phyloP scores from a whole-genome alignment of 2,797 vertebrate genomes.

The Neosalanx taihuensis region DNA sequence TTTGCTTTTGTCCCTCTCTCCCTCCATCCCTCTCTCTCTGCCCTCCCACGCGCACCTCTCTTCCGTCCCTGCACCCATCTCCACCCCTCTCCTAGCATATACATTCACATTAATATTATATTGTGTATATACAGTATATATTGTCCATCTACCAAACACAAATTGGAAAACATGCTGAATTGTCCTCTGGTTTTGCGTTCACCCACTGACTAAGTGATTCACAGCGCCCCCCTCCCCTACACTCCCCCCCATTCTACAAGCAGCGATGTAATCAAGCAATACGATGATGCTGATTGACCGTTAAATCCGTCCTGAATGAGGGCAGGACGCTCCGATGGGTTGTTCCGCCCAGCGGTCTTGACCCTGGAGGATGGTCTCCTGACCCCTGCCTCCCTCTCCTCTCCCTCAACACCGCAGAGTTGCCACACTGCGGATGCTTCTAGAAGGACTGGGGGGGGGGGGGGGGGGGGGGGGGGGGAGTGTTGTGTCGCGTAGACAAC shows the following conservation, averaged over 20 bases:
- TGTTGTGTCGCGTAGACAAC: too few relatives aligned
- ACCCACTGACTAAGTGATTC: neutral
- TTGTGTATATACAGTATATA: neutral
- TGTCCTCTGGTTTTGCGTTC: neutral
- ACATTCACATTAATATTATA: neutral
- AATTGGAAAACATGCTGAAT: too few relatives aligned
- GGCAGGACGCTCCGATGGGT: neutral
- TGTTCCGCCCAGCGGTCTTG: conserved; percentile 23
- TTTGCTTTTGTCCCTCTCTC: conserved; percentile 61
- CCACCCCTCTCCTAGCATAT: conserved; percentile 10
- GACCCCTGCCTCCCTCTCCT: conserved; percentile 22
- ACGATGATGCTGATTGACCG: conserved; percentile 5
- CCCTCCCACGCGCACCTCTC: conserved; percentile 17
- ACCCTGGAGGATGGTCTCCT: conserved; percentile 17
- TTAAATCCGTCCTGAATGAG: neutral
- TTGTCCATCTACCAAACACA: neutral
- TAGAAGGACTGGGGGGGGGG: conserved; percentile 11
- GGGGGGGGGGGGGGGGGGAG: neutral
- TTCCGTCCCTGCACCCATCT: neutral
- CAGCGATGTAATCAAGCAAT: neutral
- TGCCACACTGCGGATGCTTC: conserved; percentile 23
- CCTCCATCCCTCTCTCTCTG: conserved; percentile 46
- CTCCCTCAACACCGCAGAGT: conserved; percentile 21
- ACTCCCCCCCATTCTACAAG: neutral
- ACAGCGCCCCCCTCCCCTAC: neutral